Percentiles rank a stretch among this genome's conserved stretches.
Conservation (phyloP, 2,113 vertebrate genomes). For the Cochlearius cochlearius region DNA sequence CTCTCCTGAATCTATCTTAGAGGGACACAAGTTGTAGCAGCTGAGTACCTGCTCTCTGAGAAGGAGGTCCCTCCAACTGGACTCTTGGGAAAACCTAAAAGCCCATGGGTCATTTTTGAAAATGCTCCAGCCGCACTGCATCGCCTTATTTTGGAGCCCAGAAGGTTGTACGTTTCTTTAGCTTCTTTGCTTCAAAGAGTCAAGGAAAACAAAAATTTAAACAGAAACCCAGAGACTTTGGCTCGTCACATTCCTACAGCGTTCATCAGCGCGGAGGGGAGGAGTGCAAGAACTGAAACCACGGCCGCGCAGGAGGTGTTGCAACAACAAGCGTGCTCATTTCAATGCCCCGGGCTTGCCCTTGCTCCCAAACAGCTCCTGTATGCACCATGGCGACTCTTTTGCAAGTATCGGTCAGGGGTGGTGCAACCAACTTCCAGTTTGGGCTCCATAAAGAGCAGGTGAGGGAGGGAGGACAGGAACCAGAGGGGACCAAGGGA, state of each 20-base stretch:
- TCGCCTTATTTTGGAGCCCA: neutral
- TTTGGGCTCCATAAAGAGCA: accelerated
- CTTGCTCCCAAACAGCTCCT: neutral
- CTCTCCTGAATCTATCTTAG: neutral
- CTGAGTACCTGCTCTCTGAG: neutral
- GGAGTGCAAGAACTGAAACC: neutral
- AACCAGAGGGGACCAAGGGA: neutral
- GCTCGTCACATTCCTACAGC: neutral
- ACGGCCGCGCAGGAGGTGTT: accelerated
- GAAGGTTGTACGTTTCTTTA: neutral
- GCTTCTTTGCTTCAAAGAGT: neutral
- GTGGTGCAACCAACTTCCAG: neutral
- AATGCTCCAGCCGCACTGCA: neutral
- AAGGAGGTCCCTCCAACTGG: neutral
- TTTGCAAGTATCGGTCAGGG: neutral
- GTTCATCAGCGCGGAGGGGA: neutral
- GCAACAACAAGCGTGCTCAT: neutral
- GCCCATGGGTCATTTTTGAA: neutral
- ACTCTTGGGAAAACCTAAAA: neutral
- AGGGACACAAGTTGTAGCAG: neutral
- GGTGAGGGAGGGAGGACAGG: neutral
- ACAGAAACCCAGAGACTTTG: neutral
- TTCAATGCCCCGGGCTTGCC: neutral
- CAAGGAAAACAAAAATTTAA: neutral
- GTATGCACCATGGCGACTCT: accelerated